Percentiles rank a stretch among this genome's conserved stretches.
These are phyloP conservation scores for Sebastes iracundus DNA, from an alignment of 2,797 vertebrate species.

Conservation along the genomic window DNA sequence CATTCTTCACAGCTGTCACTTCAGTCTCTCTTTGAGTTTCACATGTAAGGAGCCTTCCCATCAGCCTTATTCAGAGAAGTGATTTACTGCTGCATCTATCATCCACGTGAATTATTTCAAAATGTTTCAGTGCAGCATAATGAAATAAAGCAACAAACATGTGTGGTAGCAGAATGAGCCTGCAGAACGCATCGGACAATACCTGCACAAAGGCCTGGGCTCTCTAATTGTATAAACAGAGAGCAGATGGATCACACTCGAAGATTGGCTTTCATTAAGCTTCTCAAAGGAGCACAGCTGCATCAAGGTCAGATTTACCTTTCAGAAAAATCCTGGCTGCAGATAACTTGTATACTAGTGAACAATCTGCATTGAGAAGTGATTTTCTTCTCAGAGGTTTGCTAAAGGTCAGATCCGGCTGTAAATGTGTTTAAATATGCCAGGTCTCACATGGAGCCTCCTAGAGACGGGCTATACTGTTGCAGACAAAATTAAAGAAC, in stretches of 20 bases:
- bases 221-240: constrained; percentile 41
- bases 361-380: constrained; percentile 13
- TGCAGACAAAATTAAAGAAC: constrained; percentile 39
- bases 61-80: background rate
- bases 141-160: constrained; percentile 4
- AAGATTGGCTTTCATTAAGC: constrained; percentile 38
- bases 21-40: background rate
- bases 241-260: constrained; percentile 49
- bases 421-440: constrained; percentile 56
- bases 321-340: constrained; percentile 13
- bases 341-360: constrained; percentile 5
- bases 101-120: background rate
- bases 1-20: background rate
- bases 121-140: background rate
- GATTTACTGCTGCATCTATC: background rate
- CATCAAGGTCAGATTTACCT: constrained; percentile 28
- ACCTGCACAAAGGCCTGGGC: constrained; percentile 14
- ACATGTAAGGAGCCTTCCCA: background rate
- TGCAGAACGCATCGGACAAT: background rate
- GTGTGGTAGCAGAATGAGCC: background rate
- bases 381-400: constrained; percentile 21
- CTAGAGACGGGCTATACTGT: constrained; percentile 17
- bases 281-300: constrained; percentile 35
- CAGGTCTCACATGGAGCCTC: constrained; percentile 43
- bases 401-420: constrained; percentile 40